Evolutionary conservation across 2,113 vertebrate genomes (phyloP), one percentile per base, ranked within the genome.

Genomic region (Rhabdomys dilectus): DNA sequence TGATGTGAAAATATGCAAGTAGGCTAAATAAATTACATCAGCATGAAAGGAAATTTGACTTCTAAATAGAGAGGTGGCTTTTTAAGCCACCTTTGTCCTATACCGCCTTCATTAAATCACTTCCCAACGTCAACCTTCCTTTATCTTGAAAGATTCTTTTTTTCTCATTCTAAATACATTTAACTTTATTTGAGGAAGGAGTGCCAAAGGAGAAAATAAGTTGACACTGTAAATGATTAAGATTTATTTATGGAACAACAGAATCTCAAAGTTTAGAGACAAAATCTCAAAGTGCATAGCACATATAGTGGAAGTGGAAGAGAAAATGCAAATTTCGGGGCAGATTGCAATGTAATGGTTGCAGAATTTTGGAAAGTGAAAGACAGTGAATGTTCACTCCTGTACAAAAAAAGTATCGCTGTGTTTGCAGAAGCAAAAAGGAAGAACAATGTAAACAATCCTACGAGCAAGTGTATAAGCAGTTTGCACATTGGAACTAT

Each of bases 131-230:
- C 24, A 8, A 2, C n/a, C 15, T 62, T 62, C 39, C 4, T 60
- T 62, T 8, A 15, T 62, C 80, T 39, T 62, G n/a, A 62, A 84
- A 82, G 58, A 16, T 9, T 29, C 24, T 34, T 87, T 70, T 31
- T 77, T 19, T 29, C 42, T 91, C n/a, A 73, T 39, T 48, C 64
- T 68, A 80, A 88, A 84, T 84, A 4, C 1, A 26, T 8, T 82
- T 84, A 93, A 90, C 64, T 4, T 82, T 88, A 84, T 64, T 53
- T 78, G 39, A 95, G 11, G 39, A 76, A 93, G 5, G 10, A 92
- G 8, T 60, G 62, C 53, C 36, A 70, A 91, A 94, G 22, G 48
- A 75, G 73, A 93, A 94, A 89, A 9, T 77, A 78, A 82, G 22
- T n/a, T 89, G 7, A 6, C 58, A 19, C 5, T 81, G 0, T 48